Percentiles rank a stretch among this genome's conserved stretches.
Conservation (phyloP, 1,140 invertebrate genomes). For the Drosophila subpulchrella region DNA sequence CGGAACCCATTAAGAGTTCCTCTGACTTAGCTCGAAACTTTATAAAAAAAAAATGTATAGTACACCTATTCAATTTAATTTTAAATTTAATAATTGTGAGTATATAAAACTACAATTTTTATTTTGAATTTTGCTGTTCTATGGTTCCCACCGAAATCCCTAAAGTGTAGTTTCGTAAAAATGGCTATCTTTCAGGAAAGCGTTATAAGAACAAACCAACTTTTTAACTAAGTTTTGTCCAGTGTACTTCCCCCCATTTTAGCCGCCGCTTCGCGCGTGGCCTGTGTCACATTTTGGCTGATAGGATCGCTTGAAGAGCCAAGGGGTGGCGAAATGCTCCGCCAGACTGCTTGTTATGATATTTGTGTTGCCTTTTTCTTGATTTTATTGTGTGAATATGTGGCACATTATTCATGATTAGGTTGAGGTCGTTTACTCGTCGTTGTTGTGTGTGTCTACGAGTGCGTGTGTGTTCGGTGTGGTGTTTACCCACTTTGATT, state of each 20-base stretch:
- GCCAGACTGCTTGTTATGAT: slow-evolving; percentile 65
- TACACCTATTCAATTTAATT: no score
- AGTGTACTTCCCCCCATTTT: slow-evolving; percentile 7
- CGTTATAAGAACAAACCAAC: background rate
- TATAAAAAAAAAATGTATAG: no score
- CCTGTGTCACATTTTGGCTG: slow-evolving; percentile 36
- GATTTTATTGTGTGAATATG: slow-evolving; percentile 78
- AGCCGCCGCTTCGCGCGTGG: slow-evolving; percentile 15
- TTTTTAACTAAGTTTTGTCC: background rate
- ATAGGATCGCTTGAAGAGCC: slow-evolving; percentile 33
- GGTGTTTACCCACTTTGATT: slow-evolving; percentile 61
- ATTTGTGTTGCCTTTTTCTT: slow-evolving; percentile 68
- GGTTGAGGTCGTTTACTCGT: slow-evolving; percentile 60
- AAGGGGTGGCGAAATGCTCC: slow-evolving; percentile 16
- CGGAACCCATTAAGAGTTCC: no score
- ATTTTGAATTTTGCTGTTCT: no score
- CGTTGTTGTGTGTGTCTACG: slow-evolving; percentile 45
- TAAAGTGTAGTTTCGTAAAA: no score
- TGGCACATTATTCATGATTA: slow-evolving; percentile 79
- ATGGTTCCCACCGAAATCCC: no score
- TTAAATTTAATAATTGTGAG: no score
- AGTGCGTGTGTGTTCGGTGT: slow-evolving; percentile 9
- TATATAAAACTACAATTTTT: no score
- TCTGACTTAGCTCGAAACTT: no score
- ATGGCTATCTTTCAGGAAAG: background rate